Conservation (phyloP, 37 sponge, comb jelly and placozoan species). For the Chondrilla cf. caribensis region DNA sequence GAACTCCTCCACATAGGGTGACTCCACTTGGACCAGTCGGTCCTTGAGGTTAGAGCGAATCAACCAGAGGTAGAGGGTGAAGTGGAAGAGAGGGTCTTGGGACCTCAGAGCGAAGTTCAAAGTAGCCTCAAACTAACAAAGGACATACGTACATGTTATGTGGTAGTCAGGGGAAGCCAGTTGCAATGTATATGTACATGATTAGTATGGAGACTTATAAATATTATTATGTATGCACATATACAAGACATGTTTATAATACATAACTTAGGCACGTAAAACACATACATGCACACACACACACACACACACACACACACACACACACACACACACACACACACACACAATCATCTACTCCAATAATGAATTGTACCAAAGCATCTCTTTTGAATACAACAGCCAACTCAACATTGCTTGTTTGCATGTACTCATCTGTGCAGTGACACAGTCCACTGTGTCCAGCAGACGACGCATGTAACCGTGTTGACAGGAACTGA, state of each 20-base stretch:
- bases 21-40: conserved; percentile 76
- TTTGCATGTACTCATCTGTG: not conserved
- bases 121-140: conserved; percentile 52
- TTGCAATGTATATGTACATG: not conserved
- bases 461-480: not conserved
- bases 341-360: conserved; percentile 1
- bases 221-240: not conserved
- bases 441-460: not conserved
- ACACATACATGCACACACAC: not conserved
- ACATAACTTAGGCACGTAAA: not conserved
- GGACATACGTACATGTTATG: not conserved
- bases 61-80: conserved; percentile 87
- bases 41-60: conserved; percentile 51
- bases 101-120: conserved; percentile 51
- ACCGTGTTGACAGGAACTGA: not conserved
- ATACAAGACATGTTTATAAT: too few relatives aligned
- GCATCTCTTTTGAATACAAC: not conserved
- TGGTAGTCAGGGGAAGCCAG: too few relatives aligned
- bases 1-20: conserved; percentile 80
- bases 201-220: too few relatives aligned
- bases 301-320: conserved; percentile 23
- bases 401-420: not conserved
- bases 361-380: not conserved
- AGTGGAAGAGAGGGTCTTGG: conserved; percentile 86
- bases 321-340: conserved; percentile 12